Percentiles rank a stretch among this genome's conserved stretches.
phyloP scores from a whole-genome alignment of 2,113 vertebrate genomes.

The Percina caprodes region DNA sequence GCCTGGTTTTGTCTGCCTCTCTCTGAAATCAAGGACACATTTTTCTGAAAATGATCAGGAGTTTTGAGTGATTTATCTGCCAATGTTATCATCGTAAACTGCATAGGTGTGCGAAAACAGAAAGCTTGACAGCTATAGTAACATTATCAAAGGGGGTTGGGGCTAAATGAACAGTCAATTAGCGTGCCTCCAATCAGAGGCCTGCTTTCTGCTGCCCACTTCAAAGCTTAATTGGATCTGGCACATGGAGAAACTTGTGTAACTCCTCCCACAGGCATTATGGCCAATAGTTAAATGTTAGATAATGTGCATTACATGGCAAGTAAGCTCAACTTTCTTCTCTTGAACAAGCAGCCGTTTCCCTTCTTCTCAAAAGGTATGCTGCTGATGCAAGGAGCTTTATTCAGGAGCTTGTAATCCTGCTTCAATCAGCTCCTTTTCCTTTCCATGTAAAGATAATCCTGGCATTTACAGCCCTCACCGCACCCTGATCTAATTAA shows the following conservation, averaged over 20 bases:
- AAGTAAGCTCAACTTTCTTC: conserved; percentile 50
- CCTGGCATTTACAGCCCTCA: conserved; percentile 79
- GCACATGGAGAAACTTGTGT: conserved; percentile 14
- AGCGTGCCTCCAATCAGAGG: conserved; percentile 6
- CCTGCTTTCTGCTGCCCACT: neutral
- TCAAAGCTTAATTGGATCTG: conserved; percentile 12
- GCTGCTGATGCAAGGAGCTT: conserved; percentile 81
- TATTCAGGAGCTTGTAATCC: conserved; percentile 82
- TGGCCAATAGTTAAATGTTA: conserved; percentile 20
- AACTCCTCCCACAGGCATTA: conserved; percentile 14
- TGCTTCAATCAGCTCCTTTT: conserved; percentile 85
- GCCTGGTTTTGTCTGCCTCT: too few relatives aligned
- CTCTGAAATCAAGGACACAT: neutral
- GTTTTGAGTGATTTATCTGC: neutral
- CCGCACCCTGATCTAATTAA: conserved; percentile 79
- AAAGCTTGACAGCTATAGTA: neutral
- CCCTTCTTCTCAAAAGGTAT: conserved; percentile 68
- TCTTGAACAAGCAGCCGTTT: conserved; percentile 68
- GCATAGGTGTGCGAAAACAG: neutral
- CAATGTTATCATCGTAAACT: neutral
- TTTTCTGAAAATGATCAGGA: neutral
- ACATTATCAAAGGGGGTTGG: neutral
- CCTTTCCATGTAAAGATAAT: conserved; percentile 82
- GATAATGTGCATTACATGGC: conserved; percentile 36
- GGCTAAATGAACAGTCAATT: neutral